Conservation (phyloP, 2,888 invertebrate species). For the Andrena minutula region DNA sequence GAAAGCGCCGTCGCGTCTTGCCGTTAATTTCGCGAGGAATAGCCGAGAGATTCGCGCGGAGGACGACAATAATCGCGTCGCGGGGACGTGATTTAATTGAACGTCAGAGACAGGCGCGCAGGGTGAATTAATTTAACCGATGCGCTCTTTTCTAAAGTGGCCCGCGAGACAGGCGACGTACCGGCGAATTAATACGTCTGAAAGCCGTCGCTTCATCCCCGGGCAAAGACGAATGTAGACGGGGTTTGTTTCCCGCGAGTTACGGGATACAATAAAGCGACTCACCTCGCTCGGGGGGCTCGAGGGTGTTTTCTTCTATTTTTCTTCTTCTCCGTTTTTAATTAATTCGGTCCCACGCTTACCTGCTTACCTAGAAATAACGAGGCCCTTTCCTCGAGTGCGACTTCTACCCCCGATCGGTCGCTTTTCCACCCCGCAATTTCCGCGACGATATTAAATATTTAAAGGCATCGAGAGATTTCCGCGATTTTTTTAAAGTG, state of each 20-base stretch:
- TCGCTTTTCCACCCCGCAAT: not conserved
- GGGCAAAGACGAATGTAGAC: not conserved
- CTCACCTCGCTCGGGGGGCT: conserved; percentile 21
- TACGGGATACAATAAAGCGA: conserved; percentile 56
- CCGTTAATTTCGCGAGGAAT: conserved; percentile 15
- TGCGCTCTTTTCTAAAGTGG: conserved; percentile 27
- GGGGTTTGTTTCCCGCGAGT: conserved; percentile 7
- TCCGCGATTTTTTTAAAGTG: not conserved
- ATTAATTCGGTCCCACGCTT: conserved; percentile 57
- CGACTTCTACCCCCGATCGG: conserved; percentile 21
- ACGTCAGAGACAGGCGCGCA: conserved; percentile 42
- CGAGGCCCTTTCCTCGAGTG: conserved; percentile 47
- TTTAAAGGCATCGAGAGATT: not conserved
- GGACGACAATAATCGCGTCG: conserved; percentile 22
- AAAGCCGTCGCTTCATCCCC: not conserved
- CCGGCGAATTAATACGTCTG: conserved; percentile 10
- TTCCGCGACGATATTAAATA: not conserved
- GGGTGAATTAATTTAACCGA: conserved; percentile 46
- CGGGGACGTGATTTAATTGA: conserved; percentile 44
- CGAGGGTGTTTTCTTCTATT: conserved; percentile 34
- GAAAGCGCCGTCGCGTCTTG: not conserved
- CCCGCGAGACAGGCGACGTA: not conserved
- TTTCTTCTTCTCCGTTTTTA: conserved; percentile 24
- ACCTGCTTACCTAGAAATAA: conserved; percentile 55
- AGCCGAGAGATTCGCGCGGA: not conserved